phyloP scores from a whole-genome alignment of 1,140 invertebrate species.

The Anastrepha ludens region DNA sequence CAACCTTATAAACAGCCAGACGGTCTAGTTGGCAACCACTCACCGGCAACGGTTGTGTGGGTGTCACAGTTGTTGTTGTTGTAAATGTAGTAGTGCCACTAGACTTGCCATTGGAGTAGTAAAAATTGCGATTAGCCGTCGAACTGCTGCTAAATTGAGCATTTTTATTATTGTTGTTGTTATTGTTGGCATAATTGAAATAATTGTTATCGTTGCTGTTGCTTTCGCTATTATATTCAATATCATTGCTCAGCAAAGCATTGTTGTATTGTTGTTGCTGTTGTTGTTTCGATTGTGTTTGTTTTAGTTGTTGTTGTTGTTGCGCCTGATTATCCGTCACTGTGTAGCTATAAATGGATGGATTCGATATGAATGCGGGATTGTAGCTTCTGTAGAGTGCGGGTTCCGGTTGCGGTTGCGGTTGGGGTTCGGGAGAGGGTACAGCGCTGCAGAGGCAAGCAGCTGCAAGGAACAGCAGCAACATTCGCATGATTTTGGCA shows the following conservation, averaged over 20 bases:
- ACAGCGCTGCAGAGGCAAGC: background rate
- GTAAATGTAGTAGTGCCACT: background rate
- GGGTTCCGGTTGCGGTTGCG: background rate
- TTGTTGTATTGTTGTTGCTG: constrained; percentile 54
- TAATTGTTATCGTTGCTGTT: constrained; percentile 61
- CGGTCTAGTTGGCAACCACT: constrained; percentile 78
- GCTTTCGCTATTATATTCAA: constrained; percentile 59
- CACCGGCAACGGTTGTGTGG: constrained; percentile 63
- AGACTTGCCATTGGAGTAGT: constrained; percentile 62
- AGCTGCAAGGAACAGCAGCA: background rate
- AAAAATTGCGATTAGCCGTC: constrained; percentile 66
- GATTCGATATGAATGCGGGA: constrained; percentile 55
- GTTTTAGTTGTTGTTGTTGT: constrained; percentile 59
- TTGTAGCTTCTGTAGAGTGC: constrained; percentile 15
- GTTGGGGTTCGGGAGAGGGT: constrained; percentile 49
- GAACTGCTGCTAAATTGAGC: background rate
- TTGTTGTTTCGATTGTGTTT: constrained; percentile 57
- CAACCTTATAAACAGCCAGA: constrained; percentile 89
- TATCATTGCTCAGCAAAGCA: constrained; percentile 41
- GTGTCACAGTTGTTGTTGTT: constrained; percentile 29
- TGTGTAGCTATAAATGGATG: constrained; percentile 55
- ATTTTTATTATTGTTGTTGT: constrained; percentile 13
- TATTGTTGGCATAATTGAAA: constrained; percentile 19
- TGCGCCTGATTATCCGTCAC: constrained; percentile 56
- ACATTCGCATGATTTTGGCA: constrained; percentile 37